Evolutionary conservation across 2,888 invertebrate genomes (phyloP).

Genomic region (Caenorhabditis plicata): DNA sequence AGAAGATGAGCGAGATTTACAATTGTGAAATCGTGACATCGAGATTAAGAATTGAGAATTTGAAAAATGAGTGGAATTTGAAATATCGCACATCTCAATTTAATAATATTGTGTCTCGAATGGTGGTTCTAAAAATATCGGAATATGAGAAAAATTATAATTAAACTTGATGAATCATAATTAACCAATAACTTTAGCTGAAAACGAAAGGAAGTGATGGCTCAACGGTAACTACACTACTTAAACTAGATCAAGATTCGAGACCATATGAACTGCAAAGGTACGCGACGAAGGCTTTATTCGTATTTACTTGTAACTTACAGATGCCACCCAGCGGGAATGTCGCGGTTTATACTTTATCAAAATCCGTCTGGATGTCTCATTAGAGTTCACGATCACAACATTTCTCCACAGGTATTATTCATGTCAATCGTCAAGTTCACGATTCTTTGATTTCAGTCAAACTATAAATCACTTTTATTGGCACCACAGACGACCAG

Average conservation of each 20-base stretch:
- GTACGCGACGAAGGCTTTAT: too few species aligned
- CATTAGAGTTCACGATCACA: slow-evolving; percentile 87
- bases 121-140: too few species aligned
- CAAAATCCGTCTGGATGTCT: slow-evolving; percentile 82
- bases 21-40: too few species aligned
- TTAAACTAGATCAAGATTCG: slow-evolving; percentile 78
- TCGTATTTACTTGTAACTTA: too few species aligned
- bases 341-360: slow-evolving; percentile 83
- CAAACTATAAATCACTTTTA: slow-evolving; percentile 62
- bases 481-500: slow-evolving; percentile 47
- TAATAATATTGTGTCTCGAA: too few species aligned
- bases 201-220: slow-evolving; percentile 35
- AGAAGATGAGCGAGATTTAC: too few species aligned
- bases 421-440: not conserved
- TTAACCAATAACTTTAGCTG: too few species aligned
- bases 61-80: too few species aligned
- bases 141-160: too few species aligned
- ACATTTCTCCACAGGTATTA: slow-evolving; percentile 77
- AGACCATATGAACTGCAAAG: slow-evolving; percentile 86
- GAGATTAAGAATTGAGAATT: too few species aligned
- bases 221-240: slow-evolving; percentile 24
- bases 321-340: slow-evolving; percentile 90
- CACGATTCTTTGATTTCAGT: slow-evolving; percentile 31
- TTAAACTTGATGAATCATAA: too few species aligned
- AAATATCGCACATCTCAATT: too few species aligned